Evolutionary conservation across 2,113 vertebrate genomes (phyloP), one percentile per base, ranked within the genome.

Genomic region (Poeciliopsis turrubarensis): DNA sequence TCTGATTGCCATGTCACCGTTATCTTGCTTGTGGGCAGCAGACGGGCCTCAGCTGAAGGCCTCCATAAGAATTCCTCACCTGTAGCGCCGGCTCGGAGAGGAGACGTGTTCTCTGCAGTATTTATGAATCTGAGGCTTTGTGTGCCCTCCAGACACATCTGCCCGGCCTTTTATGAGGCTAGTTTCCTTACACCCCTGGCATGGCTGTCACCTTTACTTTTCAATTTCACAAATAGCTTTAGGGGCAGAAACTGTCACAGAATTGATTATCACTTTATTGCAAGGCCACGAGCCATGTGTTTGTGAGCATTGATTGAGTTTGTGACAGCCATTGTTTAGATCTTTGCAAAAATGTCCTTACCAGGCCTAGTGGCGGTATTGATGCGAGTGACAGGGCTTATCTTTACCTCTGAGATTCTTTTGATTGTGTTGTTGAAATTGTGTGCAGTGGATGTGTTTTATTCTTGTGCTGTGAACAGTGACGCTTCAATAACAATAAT

Each of bases 1-100:
- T 73, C 86, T 86, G 92, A 92, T 92, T 90, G 89, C 85, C 70
- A 77, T 88, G 88, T 91, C 72, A 74, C 86, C 19, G 87, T 92
- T 93, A 89, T 90, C 89, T 91, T 44, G 31, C 80, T 81, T 75
- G 77, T 86, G 80, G 82, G 78, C 77, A n/a, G 82, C 78, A 75
- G 80, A 78, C 70, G 12, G 75, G 84, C 66, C 63, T 11, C 73
- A 66, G 77, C 75, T 81, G 71, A 87, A 82, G 86, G 77, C 78
- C 78, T 80, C 80, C 69, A 71, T 70, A 81, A 84, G 80, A 84
- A 84, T 76, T 77, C 79, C 61, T 81, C 82, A 92, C 82, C 87
- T 83, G 86, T 80, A 69, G 77, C 65, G 17, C 27, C 15, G 9
- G 80, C 70, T 65, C 10, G 27, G 73, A 15, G 74, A 75, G 44